Percentiles rank a stretch among this genome's conserved stretches.
Evolutionary conservation across 2,888 invertebrate genomes (phyloP).

Genomic region (Dasysyrphus albostriatus): DNA sequence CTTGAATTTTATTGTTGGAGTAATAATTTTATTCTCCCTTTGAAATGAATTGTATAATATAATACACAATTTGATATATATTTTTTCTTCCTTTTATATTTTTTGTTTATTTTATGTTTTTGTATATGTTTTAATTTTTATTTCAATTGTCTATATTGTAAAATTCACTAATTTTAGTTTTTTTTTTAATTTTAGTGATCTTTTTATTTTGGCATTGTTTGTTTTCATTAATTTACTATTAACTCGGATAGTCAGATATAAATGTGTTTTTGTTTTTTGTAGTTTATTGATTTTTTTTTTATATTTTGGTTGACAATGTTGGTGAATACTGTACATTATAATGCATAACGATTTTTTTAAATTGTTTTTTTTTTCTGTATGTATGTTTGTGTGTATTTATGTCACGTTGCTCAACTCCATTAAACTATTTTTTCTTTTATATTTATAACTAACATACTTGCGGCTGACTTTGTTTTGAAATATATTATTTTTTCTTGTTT

Average conservation of each 20-base stretch:
- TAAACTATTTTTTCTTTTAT: constrained; percentile 3
- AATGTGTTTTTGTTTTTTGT: constrained; percentile 21
- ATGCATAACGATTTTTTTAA: constrained; percentile 57
- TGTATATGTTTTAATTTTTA: constrained; percentile 56
- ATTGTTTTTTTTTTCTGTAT: constrained; percentile 18
- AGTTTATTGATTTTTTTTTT: constrained; percentile 8
- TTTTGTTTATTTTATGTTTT: constrained; percentile 48
- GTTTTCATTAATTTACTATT: constrained; percentile 54
- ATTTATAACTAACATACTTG: background rate
- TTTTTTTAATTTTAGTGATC: constrained; percentile 49
- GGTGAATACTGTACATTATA: constrained; percentile 31
- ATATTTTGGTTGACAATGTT: constrained; percentile 52
- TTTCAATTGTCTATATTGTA: constrained; percentile 57
- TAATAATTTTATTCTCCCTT: constrained; percentile 14
- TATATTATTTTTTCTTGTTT: background rate
- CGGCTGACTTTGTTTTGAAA: constrained; percentile 13
- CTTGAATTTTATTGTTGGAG: constrained; percentile 39
- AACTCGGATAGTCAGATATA: constrained; percentile 51
- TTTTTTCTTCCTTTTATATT: constrained; percentile 13
- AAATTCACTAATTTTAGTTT: constrained; percentile 59
- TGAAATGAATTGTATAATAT: constrained; percentile 67
- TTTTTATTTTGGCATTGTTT: constrained; percentile 71
- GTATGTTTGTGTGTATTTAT: constrained; percentile 1
- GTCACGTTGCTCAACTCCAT: constrained; percentile 23
- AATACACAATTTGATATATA: constrained; percentile 68